A percentile compares a stretch with the other conserved stretches of the same genome.
Conservation (phyloP, 2,797 vertebrate genomes). For the Notolepis coatsorum region DNA sequence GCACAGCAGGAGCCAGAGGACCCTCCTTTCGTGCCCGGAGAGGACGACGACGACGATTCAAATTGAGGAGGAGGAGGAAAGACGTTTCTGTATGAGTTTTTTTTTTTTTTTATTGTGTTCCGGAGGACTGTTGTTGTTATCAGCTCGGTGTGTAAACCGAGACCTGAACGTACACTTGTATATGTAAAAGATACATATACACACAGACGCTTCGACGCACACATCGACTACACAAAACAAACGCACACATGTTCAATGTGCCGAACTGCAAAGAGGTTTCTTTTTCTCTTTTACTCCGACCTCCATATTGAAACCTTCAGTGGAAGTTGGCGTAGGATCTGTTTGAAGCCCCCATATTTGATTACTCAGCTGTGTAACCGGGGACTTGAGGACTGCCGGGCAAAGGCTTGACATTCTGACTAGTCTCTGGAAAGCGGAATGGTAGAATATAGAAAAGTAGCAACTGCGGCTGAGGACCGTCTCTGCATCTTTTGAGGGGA, state of each 20-base stretch:
- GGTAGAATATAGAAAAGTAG: too few relatives aligned
- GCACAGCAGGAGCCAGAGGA: constrained; percentile 2
- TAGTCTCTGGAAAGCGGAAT: too few relatives aligned
- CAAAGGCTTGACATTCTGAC: too few relatives aligned
- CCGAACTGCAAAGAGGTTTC: neutral
- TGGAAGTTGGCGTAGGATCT: too few relatives aligned
- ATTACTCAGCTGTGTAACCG: too few relatives aligned
- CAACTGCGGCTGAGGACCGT: too few relatives aligned
- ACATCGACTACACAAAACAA: too few relatives aligned
- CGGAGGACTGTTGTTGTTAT: neutral
- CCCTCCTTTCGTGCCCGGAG: constrained; percentile 36
- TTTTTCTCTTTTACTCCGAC: too few relatives aligned
- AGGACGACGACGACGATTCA: constrained; percentile 47
- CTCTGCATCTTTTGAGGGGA: too few relatives aligned
- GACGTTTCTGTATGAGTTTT: neutral
- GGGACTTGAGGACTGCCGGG: too few relatives aligned
- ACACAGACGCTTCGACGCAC: neutral
- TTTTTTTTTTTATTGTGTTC: neutral
- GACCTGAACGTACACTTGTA: neutral
- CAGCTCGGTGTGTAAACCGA: neutral
- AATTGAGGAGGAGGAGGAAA: constrained; percentile 43
- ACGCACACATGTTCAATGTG: neutral
- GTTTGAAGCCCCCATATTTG: too few relatives aligned
- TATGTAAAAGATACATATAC: neutral
- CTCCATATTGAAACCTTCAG: too few relatives aligned